These are phyloP conservation scores for Hartigia nigra DNA, from an alignment of 2,888 invertebrate genomes.

Conservation along the genomic window DNA sequence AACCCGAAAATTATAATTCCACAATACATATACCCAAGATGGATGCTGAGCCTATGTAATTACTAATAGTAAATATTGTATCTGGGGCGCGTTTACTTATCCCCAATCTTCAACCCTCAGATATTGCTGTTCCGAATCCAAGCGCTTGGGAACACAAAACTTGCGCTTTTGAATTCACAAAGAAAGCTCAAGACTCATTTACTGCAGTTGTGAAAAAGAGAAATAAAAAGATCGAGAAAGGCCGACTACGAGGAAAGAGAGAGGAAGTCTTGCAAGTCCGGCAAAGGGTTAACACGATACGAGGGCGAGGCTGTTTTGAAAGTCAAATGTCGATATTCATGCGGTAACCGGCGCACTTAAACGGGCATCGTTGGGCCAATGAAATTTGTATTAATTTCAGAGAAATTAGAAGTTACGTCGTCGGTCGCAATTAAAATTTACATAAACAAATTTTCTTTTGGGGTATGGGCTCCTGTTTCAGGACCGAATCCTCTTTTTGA, in stretches of 20 bases:
- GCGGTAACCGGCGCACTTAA: constrained; percentile 16
- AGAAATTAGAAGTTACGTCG: constrained; percentile 52
- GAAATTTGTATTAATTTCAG: constrained; percentile 56
- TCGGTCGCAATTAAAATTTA: constrained; percentile 53
- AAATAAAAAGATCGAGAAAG: not conserved
- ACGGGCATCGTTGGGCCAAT: constrained; percentile 28
- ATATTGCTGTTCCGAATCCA: not conserved
- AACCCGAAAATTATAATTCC: not conserved
- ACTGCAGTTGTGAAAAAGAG: not conserved
- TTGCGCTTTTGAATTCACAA: not conserved
- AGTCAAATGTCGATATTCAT: constrained; percentile 7
- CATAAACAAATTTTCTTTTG: constrained; percentile 51
- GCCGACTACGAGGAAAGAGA: not conserved
- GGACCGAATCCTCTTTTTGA: not conserved
- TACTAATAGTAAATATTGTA: constrained; percentile 8
- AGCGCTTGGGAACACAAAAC: not conserved
- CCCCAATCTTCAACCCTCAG: not conserved
- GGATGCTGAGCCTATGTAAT: not conserved
- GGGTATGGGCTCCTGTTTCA: constrained; percentile 28
- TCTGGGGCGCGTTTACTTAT: constrained; percentile 12
- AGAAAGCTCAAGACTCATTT: not conserved
- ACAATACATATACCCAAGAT: not conserved
- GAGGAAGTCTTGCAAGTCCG: not conserved
- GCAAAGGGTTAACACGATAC: constrained; percentile 28
- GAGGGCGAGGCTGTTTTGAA: constrained; percentile 14